phyloP scores from a whole-genome alignment of 2,113 vertebrate species.

The Anolis sagrei region DNA sequence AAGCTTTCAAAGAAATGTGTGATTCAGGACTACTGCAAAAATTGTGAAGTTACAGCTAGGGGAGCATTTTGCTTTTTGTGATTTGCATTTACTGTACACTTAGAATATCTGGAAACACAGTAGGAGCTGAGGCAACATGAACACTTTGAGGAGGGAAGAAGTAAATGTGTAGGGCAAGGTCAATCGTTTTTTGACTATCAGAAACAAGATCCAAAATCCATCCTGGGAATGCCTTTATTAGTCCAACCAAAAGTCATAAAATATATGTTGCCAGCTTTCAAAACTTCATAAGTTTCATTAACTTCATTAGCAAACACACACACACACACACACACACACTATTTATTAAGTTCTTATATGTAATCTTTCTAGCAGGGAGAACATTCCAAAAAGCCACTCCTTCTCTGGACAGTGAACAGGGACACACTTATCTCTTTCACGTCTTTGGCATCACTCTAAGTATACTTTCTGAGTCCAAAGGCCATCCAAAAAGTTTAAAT shows the following conservation, averaged over 20 bases:
- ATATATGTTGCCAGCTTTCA: too few relatives aligned
- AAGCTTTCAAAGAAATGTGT: slow-evolving; percentile 47
- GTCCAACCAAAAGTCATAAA: too few relatives aligned
- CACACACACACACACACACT: too few relatives aligned
- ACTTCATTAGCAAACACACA: too few relatives aligned
- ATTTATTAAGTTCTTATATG: neutral
- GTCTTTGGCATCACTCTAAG: neutral
- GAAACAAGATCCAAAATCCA: neutral
- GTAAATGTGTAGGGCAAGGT: too few relatives aligned
- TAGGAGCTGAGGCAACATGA: neutral
- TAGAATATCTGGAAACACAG: slow-evolving; percentile 30
- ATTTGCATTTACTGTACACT: neutral
- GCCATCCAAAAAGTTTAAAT: neutral
- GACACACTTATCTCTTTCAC: neutral
- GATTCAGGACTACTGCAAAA: slow-evolving; percentile 65
- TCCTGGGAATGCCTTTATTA: too few relatives aligned
- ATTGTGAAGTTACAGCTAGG: slow-evolving; percentile 62
- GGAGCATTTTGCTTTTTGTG: slow-evolving; percentile 34
- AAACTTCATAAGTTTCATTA: too few relatives aligned
- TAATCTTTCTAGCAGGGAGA: neutral
- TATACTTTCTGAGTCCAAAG: too few relatives aligned
- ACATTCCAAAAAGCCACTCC: neutral
- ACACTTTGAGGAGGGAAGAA: neutral
- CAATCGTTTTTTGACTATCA: neutral
- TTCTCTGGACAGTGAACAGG: neutral